Base-by-base conservation (phyloP, 2,113 vertebrate species). In the Hydrolagus affinis region DNA sequence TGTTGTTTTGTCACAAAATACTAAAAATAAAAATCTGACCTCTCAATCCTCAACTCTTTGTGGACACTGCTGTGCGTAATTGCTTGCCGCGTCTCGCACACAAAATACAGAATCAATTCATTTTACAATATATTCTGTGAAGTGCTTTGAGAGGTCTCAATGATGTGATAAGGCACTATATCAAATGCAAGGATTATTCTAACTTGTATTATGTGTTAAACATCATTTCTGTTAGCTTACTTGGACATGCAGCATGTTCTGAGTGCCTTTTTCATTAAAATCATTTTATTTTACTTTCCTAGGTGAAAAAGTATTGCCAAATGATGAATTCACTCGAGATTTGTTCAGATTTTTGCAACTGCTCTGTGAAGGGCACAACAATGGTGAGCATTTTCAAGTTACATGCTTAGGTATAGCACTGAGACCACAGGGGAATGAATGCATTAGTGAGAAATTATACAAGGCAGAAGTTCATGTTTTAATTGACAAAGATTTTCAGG, bases 261-360 rank as follows among this genome's bases (percentile, higher is more conserved):
- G 3, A 11, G 2, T 44, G n/a, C 32, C 19, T 32, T 8, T 83
- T 66, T 64, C 23, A 80, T 23, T 17, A 62, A 28, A 25, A 3
- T 68, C 25, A 83, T 30, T 32, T 83, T 66, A 4, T 89, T 93
- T 86, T 85, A 91, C 80, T 95, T 91, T 91, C 89, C 90, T 94
- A 99, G 98, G 96, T 94, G 97, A 98, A 90, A 99, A 98, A 88
- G 97, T 99, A 62, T 95, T 99, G 87, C 98, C 98, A 91, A 96
- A 98, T 83, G 96, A 99, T 75, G 98, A 99, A 91, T 98, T 98
- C 90, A 99, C 98, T 69, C 93, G 94, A 87, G 98, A 98, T 90
- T 95, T 99, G 30, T 99, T 99, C 91, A 93, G 98, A 91, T 99
- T 99, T 91, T 94, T 99, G 86, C 98, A 99, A 89, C 94, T 99